Percentiles rank a stretch among this genome's conserved stretches.
Evolutionary conservation across 2,888 invertebrate genomes (phyloP).

Genomic region (Drosophila mettleri): DNA sequence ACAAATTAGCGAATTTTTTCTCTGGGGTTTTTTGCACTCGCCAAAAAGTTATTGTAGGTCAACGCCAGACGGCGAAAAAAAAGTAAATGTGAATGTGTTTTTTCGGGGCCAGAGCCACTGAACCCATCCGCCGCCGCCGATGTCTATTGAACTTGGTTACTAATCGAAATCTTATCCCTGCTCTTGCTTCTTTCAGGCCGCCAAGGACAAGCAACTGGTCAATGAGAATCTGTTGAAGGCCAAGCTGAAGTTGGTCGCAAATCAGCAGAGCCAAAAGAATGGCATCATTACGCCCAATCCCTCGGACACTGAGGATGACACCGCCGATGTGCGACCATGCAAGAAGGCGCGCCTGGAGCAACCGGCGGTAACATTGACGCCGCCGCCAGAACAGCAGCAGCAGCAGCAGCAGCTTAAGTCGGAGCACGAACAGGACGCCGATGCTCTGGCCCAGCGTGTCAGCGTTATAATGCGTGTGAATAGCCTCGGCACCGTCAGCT

Average conservation of each 20-base stretch:
- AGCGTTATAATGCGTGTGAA: slow-evolving; percentile 95
- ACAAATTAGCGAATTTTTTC: slow-evolving; percentile 58
- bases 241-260: slow-evolving; percentile 72
- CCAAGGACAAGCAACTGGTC: slow-evolving; percentile 72
- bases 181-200: slow-evolving; percentile 41
- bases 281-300: slow-evolving; percentile 91
- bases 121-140: slow-evolving; percentile 28
- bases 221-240: slow-evolving; percentile 79
- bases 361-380: slow-evolving; percentile 79
- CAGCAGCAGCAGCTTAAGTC: slow-evolving; percentile 85
- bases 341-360: slow-evolving; percentile 84
- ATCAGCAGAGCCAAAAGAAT: slow-evolving; percentile 65
- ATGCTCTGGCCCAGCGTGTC: slow-evolving; percentile 84
- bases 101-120: slow-evolving; percentile 30
- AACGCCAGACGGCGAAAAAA: slow-evolving; percentile 34
- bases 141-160: slow-evolving; percentile 43
- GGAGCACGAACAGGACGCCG: slow-evolving; percentile 40
- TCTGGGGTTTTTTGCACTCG: slow-evolving; percentile 19
- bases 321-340: slow-evolving; percentile 85
- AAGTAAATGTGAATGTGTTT: slow-evolving; percentile 43
- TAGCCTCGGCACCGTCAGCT: slow-evolving; percentile 90
- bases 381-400: slow-evolving; percentile 83
- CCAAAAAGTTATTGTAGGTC: slow-evolving; percentile 72
- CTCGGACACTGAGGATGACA: slow-evolving; percentile 92
- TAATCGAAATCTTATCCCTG: slow-evolving; percentile 20